These are phyloP conservation scores for Dynastes hyllus DNA, from an alignment of 2,888 invertebrate species.

Conservation along the genomic window DNA sequence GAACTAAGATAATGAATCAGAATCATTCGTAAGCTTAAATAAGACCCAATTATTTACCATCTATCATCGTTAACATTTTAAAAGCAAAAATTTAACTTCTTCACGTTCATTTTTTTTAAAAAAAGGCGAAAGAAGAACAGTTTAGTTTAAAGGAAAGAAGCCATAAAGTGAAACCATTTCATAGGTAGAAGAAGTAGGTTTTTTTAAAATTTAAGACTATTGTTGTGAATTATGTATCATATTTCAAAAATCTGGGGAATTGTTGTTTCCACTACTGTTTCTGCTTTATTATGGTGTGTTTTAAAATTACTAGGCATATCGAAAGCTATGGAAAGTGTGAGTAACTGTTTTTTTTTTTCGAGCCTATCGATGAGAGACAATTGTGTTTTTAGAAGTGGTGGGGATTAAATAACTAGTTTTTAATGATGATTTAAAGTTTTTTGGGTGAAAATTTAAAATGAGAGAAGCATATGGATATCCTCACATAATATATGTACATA, in stretches of 20 bases:
- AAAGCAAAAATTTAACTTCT: no score
- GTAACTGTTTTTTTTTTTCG: conserved; percentile 43
- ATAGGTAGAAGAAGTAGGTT: conserved; percentile 10
- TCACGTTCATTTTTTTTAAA: not conserved
- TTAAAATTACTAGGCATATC: conserved; percentile 59
- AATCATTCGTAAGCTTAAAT: no score
- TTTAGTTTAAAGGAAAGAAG: no score
- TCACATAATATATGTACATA: no score
- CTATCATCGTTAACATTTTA: no score
- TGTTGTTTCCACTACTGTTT: conserved; percentile 42
- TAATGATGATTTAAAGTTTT: no score
- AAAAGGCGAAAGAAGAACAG: not conserved
- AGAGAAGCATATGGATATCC: no score
- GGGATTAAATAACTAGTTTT: no score
- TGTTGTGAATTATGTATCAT: conserved; percentile 42
- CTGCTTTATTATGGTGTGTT: conserved; percentile 57
- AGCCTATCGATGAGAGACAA: not conserved
- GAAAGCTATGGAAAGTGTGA: conserved; percentile 60
- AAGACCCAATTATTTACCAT: no score
- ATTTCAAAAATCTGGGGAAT: conserved; percentile 42
- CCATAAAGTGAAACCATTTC: conserved; percentile 5
- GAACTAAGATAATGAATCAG: conserved; percentile 11
- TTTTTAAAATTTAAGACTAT: conserved; percentile 14
- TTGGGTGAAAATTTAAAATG: no score
- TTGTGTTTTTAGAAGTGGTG: no score